phyloP scores from a whole-genome alignment of 2,113 vertebrate species.

The Gambusia holbrooki region DNA sequence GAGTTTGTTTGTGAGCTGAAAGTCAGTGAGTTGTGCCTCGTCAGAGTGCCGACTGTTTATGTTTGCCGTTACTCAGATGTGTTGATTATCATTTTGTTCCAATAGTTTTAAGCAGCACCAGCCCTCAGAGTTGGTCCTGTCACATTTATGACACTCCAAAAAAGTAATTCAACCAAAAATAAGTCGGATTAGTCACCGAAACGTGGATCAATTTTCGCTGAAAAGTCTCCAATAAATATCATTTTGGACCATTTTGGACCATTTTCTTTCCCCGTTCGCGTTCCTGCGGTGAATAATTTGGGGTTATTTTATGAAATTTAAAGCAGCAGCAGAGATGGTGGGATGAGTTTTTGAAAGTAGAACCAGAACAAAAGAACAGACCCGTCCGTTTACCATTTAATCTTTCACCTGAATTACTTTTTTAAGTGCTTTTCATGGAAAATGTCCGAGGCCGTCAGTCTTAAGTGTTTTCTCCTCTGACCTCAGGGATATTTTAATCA shows the following conservation, averaged over 20 bases:
- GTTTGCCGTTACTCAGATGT: too few species aligned
- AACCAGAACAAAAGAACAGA: accelerated
- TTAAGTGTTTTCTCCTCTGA: neutral
- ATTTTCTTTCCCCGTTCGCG: constrained; percentile 1
- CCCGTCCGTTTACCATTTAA: neutral
- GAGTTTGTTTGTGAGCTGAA: neutral
- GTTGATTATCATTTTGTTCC: too few species aligned
- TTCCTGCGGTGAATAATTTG: neutral
- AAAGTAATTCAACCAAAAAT: neutral
- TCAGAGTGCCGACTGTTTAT: neutral
- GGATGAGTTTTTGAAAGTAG: neutral
- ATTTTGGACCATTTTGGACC: constrained; percentile 1
- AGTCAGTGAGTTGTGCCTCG: neutral
- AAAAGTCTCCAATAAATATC: constrained; percentile 14
- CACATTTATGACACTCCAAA: neutral
- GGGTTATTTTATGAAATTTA: neutral
- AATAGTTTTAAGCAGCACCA: neutral
- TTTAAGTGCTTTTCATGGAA: neutral
- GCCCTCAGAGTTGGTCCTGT: neutral
- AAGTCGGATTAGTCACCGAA: neutral
- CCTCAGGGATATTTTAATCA: neutral
- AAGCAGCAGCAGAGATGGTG: neutral
- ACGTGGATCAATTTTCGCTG: neutral
- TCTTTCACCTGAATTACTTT: neutral
- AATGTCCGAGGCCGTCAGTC: neutral